Percentiles rank a stretch among this genome's conserved stretches.
phyloP scores from a whole-genome alignment of 2,888 invertebrate genomes.

The Acrobasis repandana region DNA sequence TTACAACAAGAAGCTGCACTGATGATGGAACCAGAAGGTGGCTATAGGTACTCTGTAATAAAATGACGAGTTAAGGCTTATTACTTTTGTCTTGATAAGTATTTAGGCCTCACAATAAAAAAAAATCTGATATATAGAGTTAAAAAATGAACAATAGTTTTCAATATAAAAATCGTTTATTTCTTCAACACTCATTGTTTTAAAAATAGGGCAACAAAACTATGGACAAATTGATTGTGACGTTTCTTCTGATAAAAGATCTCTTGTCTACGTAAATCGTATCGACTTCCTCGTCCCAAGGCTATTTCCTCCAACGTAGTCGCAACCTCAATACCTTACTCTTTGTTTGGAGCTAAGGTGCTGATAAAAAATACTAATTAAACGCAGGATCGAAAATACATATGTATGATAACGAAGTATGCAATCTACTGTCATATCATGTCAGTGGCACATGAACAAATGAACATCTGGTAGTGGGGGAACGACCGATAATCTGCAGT shows the following conservation, averaged over 20 bases:
- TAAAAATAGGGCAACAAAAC: background rate
- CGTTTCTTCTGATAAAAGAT: background rate
- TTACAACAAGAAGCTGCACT: too few relatives aligned
- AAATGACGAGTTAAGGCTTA: too few relatives aligned
- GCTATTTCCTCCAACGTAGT: constrained; percentile 12
- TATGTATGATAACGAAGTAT: constrained; percentile 39
- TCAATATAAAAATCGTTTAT: too few relatives aligned
- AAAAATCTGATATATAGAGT: too few relatives aligned
- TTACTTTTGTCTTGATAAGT: too few relatives aligned
- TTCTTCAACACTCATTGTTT: too few relatives aligned
- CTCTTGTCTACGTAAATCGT: background rate
- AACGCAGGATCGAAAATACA: background rate
- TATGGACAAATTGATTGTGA: background rate
- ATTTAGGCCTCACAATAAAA: too few relatives aligned
- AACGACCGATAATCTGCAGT: constrained; percentile 62
- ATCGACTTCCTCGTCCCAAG: constrained; percentile 14
- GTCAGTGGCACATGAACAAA: constrained; percentile 36
- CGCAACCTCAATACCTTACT: constrained; percentile 3
- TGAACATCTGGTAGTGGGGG: constrained; percentile 52
- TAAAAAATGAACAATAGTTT: too few relatives aligned
- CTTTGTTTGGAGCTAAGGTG: constrained; percentile 16
- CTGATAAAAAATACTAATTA: constrained; percentile 11
- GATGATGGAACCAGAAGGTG: too few relatives aligned
- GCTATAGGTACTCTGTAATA: too few relatives aligned
- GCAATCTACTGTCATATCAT: constrained; percentile 36